A percentile compares a stretch with the other conserved stretches of the same genome.
phyloP scores from a whole-genome alignment of 2,797 vertebrate species.

The Pantherophis vulpinus region DNA sequence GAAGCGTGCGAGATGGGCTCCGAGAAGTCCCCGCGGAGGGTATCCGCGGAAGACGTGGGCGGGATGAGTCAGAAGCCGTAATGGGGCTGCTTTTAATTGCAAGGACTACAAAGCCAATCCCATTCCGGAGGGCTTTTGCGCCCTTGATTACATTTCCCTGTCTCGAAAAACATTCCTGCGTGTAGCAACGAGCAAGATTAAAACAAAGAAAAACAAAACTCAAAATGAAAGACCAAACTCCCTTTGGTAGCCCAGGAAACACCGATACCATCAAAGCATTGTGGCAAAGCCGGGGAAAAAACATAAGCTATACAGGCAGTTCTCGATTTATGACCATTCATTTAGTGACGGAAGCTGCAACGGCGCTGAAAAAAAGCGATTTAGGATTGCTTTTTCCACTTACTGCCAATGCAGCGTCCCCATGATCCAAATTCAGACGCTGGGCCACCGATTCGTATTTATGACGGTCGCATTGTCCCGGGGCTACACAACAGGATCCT shows the following conservation, averaged over 20 bases:
- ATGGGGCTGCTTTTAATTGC: background rate
- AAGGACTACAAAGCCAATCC: background rate
- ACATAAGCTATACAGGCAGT: background rate
- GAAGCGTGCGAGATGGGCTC: background rate
- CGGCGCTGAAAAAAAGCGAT: background rate
- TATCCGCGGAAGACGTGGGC: background rate
- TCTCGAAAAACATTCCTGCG: background rate
- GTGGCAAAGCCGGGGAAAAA: background rate
- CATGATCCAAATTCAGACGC: background rate
- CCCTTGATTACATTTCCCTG: background rate
- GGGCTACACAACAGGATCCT: too few relatives aligned
- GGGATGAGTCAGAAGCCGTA: background rate
- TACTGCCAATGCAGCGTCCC: too few relatives aligned
- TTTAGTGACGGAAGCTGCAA: background rate
- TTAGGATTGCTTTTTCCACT: too few relatives aligned
- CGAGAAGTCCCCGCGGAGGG: background rate
- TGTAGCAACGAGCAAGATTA: background rate
- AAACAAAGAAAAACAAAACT: background rate
- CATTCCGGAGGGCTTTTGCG: background rate
- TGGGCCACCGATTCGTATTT: too few relatives aligned
- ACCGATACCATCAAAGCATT: background rate
- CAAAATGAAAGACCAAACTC: background rate
- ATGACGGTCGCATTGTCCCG: too few relatives aligned
- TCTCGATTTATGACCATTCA: background rate
- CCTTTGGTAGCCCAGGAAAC: fast-evolving